phyloP scores from a whole-genome alignment of 2,888 invertebrate species.

The Cephus rjabovi region DNA sequence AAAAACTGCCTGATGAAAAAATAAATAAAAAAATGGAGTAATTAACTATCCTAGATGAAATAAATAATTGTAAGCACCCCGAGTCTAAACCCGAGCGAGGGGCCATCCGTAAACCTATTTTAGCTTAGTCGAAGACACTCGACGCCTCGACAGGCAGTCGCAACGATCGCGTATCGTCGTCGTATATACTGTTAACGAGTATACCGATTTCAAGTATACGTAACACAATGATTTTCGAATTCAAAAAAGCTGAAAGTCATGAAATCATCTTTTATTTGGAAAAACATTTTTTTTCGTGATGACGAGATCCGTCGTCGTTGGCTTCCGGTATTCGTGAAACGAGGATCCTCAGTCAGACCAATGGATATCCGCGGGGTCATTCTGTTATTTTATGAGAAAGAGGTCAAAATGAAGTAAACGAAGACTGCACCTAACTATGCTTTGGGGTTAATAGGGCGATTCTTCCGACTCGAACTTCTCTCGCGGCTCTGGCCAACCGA shows the following conservation, averaged over 20 bases:
- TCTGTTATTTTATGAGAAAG: neutral
- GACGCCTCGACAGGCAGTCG: neutral
- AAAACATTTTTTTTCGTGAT: neutral
- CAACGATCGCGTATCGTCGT: neutral
- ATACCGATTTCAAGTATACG: neutral
- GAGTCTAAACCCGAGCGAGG: slow-evolving; percentile 37
- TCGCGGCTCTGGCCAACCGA: neutral
- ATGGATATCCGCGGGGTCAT: neutral
- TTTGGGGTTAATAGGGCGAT: neutral
- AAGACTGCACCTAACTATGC: neutral
- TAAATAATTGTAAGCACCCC: slow-evolving; percentile 29
- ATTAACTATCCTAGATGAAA: neutral
- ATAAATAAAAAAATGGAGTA: too few relatives aligned
- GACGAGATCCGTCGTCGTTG: neutral
- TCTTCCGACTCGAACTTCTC: neutral
- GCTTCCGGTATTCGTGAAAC: neutral
- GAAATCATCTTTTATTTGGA: neutral
- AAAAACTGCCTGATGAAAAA: neutral
- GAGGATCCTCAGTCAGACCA: neutral
- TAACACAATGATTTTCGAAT: neutral
- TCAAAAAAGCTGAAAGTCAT: neutral
- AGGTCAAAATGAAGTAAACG: neutral
- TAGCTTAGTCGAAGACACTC: slow-evolving; percentile 37
- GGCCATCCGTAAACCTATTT: slow-evolving; percentile 48
- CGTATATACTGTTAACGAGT: neutral